Evolutionary conservation across 2,888 invertebrate genomes (phyloP), one percentile per base, ranked within the genome.

Genomic region (Sthenelais limicola): DNA sequence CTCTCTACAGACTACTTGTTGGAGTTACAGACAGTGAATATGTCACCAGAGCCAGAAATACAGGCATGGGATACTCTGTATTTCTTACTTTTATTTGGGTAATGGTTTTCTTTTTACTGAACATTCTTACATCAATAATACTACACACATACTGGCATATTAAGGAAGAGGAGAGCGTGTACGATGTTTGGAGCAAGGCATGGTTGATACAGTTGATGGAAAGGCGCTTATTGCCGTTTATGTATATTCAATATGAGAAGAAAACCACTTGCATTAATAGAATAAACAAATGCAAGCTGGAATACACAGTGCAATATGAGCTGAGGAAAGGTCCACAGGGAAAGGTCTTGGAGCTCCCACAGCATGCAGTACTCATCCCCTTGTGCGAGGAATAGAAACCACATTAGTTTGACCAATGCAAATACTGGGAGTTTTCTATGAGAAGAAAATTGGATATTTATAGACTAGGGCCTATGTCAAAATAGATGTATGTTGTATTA

Each of bases 1-100:
- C 49, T 1, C 18, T 68, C 1, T 68, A 28, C 21, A 48, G 52
- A 26, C 26, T 68, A 21, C 21, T 24, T 26, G 49, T 68, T 52
- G 68, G 48, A n/a, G 24, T 68, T 28, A 21, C n/a, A 4, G 32
- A 49, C 33, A 28, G 51, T 18, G 52, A 51, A 21, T 28, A 49
- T 35, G 52, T 52, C 1, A 33, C 5, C 21, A 12, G 33, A 15
- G n/a, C 68, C 9, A 24, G 68, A 15, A 48, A 51, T 18, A 47
- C 52, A 33, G 68, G 48, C 12, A 68, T 68, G 15, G 68, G 68
- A 18, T 32, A 30, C 15, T 32, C 48, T 18, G 51, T 68, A 7
- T 68, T 51, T 26, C 24, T 68, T 1, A 32, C 52, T 24, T 38
- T 33, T 26, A n/a, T 68, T 21, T n/a, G 47, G 24, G 9, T 68